Percentiles rank a stretch among this genome's conserved stretches.
These are phyloP conservation scores for Arbacia lixula DNA, from an alignment of 53 echinoderm and acorn worm genomes.

Conservation along the genomic window DNA sequence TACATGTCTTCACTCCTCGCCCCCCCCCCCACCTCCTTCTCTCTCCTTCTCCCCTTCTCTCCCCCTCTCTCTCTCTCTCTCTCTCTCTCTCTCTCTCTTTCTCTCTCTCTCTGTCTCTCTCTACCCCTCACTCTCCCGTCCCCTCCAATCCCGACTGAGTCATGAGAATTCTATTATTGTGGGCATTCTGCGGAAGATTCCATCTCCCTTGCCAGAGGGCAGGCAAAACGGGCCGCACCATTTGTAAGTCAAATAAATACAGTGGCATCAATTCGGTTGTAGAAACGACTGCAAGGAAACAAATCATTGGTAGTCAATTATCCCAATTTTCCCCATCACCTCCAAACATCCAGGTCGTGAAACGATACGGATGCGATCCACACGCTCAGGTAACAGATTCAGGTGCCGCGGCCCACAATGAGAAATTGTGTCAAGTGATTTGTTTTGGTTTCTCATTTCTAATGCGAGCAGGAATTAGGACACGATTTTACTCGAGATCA, in stretches of 20 bases:
- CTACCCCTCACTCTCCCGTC: neutral
- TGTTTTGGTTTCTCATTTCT: neutral
- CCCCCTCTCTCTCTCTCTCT: conserved; percentile 6
- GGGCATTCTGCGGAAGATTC: conserved; percentile 1
- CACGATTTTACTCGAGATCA: too few relatives aligned
- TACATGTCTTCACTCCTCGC: too few relatives aligned
- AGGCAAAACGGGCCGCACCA: conserved; percentile 19
- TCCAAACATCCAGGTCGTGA: conserved; percentile 7
- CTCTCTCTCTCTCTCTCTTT: too few relatives aligned
- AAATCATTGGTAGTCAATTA: conserved; percentile 42
- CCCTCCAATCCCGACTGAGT: neutral
- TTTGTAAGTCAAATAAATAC: conserved; percentile 48
- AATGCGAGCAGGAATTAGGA: too few relatives aligned
- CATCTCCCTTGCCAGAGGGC: conserved; percentile 26
- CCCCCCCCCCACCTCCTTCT: neutral
- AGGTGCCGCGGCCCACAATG: too few relatives aligned
- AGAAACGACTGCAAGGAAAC: conserved; percentile 18
- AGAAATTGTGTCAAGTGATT: conserved; percentile 41
- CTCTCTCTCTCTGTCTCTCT: too few relatives aligned
- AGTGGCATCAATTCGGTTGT: conserved; percentile 17
- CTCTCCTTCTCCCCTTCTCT: neutral
- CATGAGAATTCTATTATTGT: neutral
- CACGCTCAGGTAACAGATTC: neutral
- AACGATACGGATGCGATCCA: conserved; percentile 14
- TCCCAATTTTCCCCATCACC: conserved; percentile 22